Base-by-base conservation (phyloP, 2,113 vertebrate species). In the Chloroceryle aenea region DNA sequence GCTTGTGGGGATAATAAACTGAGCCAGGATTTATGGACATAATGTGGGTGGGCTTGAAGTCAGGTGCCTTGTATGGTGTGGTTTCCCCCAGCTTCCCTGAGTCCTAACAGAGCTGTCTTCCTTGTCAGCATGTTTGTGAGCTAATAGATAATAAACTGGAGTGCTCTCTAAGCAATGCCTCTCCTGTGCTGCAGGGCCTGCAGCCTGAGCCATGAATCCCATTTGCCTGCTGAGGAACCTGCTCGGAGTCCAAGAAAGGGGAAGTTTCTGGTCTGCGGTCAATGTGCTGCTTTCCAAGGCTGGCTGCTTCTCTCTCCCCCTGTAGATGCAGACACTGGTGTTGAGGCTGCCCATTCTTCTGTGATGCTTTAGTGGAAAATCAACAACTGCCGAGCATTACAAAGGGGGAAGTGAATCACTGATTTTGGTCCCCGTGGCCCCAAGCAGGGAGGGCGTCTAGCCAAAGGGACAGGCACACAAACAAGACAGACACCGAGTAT, bases 311-410 rank as follows among this genome's bases (percentile, higher is more conserved):
- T 79, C 80, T 90, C 75, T 96, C 42, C 58, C 87, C 62, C 72
- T 73, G 63, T 88, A 85, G 92, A 91, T 77, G 73, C 78, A 95
- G 68, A 88, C 90, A 2, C 56, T 95, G 84, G 67, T 91, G 64
- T 93, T 59, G 85, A 92, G 76, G 76, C 96, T 95, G 90, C 83
- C 96, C 95, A 86, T 96, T 96, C 89, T 97, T 95, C 69, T 94
- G 45, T 2, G 53, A 82, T 96, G 95, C 83, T 96, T 97, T 93
- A 97, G 93, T 97, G 97, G 97, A 97, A 97, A 97, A 97, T 94
- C 53, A 67, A 85, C 76, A 82, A 95, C 91, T 88, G 63, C 90
- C 3, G 79, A 95, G 93, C 86, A 96, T 96, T 96, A 96, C 95
- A 95, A 82, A 93, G 93, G n/a, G 83, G 92, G 87, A 97, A 97